Evolutionary conservation across 1,140 invertebrate genomes (phyloP).

Genomic region (Lerema accius): DNA sequence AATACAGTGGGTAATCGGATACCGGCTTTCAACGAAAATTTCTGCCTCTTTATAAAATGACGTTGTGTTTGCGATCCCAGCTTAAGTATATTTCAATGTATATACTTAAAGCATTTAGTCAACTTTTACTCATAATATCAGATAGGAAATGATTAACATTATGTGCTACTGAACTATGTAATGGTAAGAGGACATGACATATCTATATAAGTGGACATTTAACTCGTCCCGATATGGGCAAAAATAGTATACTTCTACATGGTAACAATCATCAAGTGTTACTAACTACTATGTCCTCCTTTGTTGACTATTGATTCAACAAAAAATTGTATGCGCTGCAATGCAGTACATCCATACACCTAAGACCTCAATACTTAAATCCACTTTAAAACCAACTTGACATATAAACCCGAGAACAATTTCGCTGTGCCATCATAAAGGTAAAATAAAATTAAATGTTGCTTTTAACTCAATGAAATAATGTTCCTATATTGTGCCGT

Average conservation of each 20-base stretch:
- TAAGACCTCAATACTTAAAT: neutral
- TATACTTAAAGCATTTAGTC: constrained; percentile 39
- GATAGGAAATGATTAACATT: no score
- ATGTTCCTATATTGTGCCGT: neutral
- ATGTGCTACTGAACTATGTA: no score
- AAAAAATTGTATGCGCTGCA: neutral
- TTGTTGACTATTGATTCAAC: neutral
- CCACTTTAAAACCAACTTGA: constrained; percentile 11
- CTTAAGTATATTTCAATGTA: constrained; percentile 26
- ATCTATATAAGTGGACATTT: no score
- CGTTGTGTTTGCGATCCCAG: constrained; percentile 52
- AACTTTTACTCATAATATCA: neutral
- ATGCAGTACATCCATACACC: neutral
- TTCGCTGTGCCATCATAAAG: constrained; percentile 4
- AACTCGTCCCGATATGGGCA: no score
- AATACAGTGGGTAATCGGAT: constrained; percentile 71
- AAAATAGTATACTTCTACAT: no score
- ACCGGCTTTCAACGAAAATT: constrained; percentile 69
- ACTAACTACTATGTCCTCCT: neutral
- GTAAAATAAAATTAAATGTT: constrained; percentile 14
- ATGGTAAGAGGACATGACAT: no score
- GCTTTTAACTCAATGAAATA: constrained; percentile 23
- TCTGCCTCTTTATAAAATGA: constrained; percentile 63
- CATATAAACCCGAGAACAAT: constrained; percentile 2
- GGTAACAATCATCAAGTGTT: neutral